A percentile compares a stretch with the other conserved stretches of the same genome.
Evolutionary conservation across 2,113 vertebrate species (phyloP).

Genomic region (Xyrauchen texanus): DNA sequence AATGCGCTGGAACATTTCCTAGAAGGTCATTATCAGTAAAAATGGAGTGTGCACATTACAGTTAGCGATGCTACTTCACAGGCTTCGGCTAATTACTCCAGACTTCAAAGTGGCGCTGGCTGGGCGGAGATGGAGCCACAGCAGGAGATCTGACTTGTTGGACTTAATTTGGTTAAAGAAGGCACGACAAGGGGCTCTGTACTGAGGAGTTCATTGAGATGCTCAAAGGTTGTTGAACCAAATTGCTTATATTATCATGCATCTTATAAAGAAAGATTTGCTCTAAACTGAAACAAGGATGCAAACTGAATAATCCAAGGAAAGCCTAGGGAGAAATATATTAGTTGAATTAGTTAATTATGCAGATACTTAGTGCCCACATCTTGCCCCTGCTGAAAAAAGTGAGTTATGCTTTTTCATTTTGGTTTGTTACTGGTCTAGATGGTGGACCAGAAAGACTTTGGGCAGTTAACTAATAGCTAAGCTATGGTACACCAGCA

Average conservation of each 20-base stretch:
- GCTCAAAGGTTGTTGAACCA: constrained; percentile 33
- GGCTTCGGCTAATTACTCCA: constrained; percentile 53
- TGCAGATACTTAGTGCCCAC: constrained; percentile 12
- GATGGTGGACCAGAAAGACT: too few species aligned
- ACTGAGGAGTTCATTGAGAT: constrained; percentile 36
- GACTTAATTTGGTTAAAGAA: constrained; percentile 48
- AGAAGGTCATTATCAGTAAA: constrained; percentile 49
- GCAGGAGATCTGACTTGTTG: constrained; percentile 30
- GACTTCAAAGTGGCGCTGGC: constrained; percentile 50
- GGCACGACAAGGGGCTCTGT: constrained; percentile 22
- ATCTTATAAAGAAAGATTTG: constrained; percentile 23
- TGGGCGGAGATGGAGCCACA: constrained; percentile 38
- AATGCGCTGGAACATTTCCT: constrained; percentile 47
- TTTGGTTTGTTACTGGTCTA: too few species aligned
- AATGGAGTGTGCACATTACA: constrained; percentile 33
- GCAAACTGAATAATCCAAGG: not conserved
- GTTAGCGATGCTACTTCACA: constrained; percentile 49
- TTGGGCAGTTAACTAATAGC: too few species aligned
- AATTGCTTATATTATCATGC: constrained; percentile 37
- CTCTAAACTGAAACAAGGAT: constrained; percentile 7
- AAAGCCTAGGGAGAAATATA: not conserved
- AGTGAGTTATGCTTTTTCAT: too few species aligned
- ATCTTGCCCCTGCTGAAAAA: not conserved
- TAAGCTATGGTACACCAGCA: too few species aligned
- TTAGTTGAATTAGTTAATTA: constrained; percentile 1